Base-by-base conservation (phyloP, 2,113 vertebrate species). In the Tachysurus vachellii region DNA sequence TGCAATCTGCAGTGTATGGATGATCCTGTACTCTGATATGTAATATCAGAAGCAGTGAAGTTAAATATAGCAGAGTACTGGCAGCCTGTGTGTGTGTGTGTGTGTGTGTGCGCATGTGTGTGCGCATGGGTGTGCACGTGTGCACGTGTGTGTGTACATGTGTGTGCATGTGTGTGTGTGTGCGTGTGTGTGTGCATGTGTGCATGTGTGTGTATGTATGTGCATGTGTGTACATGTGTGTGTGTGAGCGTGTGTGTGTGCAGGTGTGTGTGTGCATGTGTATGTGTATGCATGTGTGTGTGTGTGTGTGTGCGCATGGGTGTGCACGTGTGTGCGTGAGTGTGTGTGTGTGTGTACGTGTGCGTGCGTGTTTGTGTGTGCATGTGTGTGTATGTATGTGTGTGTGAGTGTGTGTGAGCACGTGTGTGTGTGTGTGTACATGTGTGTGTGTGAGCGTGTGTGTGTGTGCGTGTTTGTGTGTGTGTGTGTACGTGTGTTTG, bases 1-100 rank as follows among this genome's bases (percentile, higher is more conserved):
- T 95, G 94, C 92, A 68, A 93, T 95, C 94, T 94, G 94, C 94
- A 94, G 95, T 96, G 95, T 91, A 94, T 93, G 90, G 87, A 90
- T 26, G 84, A 91, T 91, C 85, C 14, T 11, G 94, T 95, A 96
- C 93, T 95, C 92, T 94, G 96, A 96, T 97, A 95, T 76, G 94
- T 96, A 96, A 97, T 92, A 90, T 90, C 94, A 96, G 95, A 94
- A 86, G 86, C 62, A 80, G 11, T 23, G 85, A 83, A 92, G 92
- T 95, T 97, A 97, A 96, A 96, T 96, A 96, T 96, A 96, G 86
- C 28, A 21, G 16, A 83, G 57, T 59, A 42, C 70, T 80, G 82
- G 71, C 77, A 80, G 59, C 7, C 53, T 68, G 47, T 54, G n/a
- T 70, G 62, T 54, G 62, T 68, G 23, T 6, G 81, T 66, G 81